Percentiles rank a stretch among this genome's conserved stretches.
These are phyloP conservation scores for Dione vanillae DNA, from an alignment of 2,888 invertebrate species.

Conservation along the genomic window DNA sequence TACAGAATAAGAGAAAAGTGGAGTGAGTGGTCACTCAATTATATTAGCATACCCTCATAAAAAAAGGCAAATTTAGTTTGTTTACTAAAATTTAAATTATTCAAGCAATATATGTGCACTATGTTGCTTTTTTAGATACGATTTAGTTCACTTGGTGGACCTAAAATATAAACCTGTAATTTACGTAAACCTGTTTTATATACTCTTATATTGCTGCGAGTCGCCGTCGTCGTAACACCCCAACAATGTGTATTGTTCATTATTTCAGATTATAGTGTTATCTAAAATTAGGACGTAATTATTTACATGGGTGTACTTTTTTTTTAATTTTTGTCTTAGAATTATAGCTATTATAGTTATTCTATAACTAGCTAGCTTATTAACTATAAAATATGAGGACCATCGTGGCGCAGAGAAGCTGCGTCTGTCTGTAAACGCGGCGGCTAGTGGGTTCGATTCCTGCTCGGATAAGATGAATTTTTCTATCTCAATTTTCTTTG, in stretches of 20 bases:
- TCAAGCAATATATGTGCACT: not conserved
- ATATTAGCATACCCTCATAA: too few relatives aligned
- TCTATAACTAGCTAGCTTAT: too few relatives aligned
- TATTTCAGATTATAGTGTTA: conserved; percentile 24
- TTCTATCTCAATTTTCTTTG: too few relatives aligned
- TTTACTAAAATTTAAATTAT: not conserved
- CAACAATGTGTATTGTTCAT: conserved; percentile 41
- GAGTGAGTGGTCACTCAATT: too few relatives aligned
- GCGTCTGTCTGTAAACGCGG: too few relatives aligned
- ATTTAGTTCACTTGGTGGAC: conserved; percentile 20
- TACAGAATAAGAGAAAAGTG: too few relatives aligned
- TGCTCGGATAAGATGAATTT: too few relatives aligned
- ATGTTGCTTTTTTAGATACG: not conserved
- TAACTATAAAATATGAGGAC: too few relatives aligned
- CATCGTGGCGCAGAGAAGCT: not conserved
- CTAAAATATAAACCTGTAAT: conserved; percentile 3
- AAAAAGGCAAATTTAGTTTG: not conserved
- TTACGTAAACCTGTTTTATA: conserved; percentile 31
- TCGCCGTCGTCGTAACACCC: conserved; percentile 20
- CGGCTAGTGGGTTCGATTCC: too few relatives aligned
- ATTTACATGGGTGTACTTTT: not conserved
- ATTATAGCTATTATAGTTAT: too few relatives aligned
- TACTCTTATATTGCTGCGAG: conserved; percentile 7
- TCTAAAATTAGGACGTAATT: conserved; percentile 23
- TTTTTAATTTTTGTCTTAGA: too few relatives aligned